Evolutionary conservation across 2,888 invertebrate species (phyloP), one percentile per base, ranked within the genome.

Genomic region (Brenthis hecate): DNA sequence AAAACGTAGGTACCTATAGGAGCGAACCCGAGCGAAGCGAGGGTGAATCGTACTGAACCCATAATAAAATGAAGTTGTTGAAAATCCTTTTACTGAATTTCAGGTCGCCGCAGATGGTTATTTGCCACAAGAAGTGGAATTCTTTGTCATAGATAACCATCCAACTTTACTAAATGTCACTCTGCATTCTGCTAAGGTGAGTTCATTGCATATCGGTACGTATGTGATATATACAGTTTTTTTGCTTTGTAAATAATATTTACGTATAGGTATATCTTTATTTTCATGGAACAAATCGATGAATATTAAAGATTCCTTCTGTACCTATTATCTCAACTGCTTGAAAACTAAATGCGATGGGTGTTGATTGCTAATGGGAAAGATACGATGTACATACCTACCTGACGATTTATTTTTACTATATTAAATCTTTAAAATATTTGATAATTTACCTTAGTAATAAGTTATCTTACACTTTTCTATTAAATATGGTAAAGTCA

Each of bases 91-190:
- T 43, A 43, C 36, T 43, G 36, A 0, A 16, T 65, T 65, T 32
- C 81, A 97, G 97, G 96, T 97, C 14, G 96, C 96, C 79, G 97
- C 97, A 47, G 97, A 97, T 80, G 97, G 97, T 54, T 98, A 95
- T 83, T 93, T 96, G 55, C 97, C 98, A 0, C 94, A 95, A 77
- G 97, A 98, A 85, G 93, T 97, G 36, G 97, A 97, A 82, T 97
- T 98, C 83, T 95, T 96, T 87, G 97, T 98, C 11, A 95, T 96
- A 60, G 97, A 97, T 75, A 95, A 95, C 78, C 97, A 97, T 86
- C 97, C 98, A 4, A 97, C 98, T 2, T 91, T 96, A 65, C 89
- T 98, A 57, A 98, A 98, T 86, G 95, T 98, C 53, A 98, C 97
- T 11, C 88, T 98, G 74, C 95, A 95, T 81, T 95, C 96, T 63